Conservation (phyloP, 1,140 invertebrate genomes). For the Drosophila sturtevanti region DNA sequence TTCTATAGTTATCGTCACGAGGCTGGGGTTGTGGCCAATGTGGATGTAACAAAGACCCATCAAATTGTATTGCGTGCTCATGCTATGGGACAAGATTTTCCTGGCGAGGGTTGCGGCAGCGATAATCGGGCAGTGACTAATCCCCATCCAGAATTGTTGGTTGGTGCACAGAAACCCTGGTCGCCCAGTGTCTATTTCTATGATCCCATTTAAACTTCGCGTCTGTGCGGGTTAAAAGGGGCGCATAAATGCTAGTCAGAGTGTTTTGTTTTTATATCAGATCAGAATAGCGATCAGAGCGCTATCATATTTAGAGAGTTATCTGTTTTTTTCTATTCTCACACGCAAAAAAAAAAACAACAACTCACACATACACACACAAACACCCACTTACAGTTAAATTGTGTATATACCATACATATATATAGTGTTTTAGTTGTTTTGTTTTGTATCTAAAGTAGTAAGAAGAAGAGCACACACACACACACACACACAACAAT, state of each 20-base stretch:
- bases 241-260: conserved; percentile 60
- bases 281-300: conserved; percentile 13
- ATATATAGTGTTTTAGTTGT: conserved; percentile 38
- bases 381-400: conserved; percentile 26
- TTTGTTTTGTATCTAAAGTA: conserved; percentile 12
- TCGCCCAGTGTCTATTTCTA: conserved; percentile 67
- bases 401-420: conserved; percentile 37
- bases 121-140: conserved; percentile 24
- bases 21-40: conserved; percentile 68
- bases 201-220: conserved; percentile 45
- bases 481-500: too few species aligned
- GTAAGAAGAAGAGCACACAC: conserved; percentile 3
- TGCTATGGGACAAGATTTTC: conserved; percentile 55
- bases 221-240: conserved; percentile 4
- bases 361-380: neutral
- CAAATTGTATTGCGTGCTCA: conserved; percentile 65
- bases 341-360: too few species aligned
- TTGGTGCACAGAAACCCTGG: conserved; percentile 58
- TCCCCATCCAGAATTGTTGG: conserved; percentile 51
- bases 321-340: neutral
- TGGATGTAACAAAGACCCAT: conserved; percentile 62
- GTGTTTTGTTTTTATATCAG: conserved; percentile 25
- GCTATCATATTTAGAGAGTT: conserved; percentile 33
- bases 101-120: conserved; percentile 9
- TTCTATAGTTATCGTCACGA: conserved; percentile 64